Conservation (phyloP, 2,888 invertebrate genomes). For the Agrochola circellaris region DNA sequence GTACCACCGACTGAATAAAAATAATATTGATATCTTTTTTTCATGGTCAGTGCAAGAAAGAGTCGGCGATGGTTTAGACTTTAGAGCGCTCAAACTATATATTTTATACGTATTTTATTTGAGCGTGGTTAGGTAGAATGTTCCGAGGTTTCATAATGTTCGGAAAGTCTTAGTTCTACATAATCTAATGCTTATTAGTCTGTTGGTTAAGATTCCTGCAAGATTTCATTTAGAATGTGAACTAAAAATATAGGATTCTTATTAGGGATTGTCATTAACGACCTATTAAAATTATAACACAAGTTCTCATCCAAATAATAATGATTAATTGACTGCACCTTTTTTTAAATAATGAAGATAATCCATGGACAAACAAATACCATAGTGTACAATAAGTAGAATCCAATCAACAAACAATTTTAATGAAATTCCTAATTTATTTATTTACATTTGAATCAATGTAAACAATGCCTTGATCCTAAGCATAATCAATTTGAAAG, state of each 20-base stretch:
- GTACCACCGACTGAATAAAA: no score
- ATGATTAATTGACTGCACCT: background rate
- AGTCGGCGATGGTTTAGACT: background rate
- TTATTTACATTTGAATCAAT: conserved; percentile 22
- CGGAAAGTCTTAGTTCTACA: background rate
- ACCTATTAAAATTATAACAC: background rate
- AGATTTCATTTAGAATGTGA: no score
- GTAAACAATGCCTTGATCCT: conserved; percentile 2
- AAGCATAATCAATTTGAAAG: conserved; percentile 24
- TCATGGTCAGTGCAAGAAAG: background rate
- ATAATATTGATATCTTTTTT: background rate
- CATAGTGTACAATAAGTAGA: background rate
- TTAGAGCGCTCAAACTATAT: background rate
- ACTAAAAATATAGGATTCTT: background rate
- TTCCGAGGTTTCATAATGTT: no score
- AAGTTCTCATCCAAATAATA: background rate
- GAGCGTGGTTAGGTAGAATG: no score
- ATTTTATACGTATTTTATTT: no score
- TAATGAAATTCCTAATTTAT: background rate
- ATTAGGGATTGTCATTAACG: background rate
- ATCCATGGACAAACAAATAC: background rate
- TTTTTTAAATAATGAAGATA: background rate
- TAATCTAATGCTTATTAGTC: background rate
- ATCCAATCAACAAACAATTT: conserved; percentile 1
- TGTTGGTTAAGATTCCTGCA: background rate